A percentile compares a stretch with the other conserved stretches of the same genome.
Conservation (phyloP, 2,888 invertebrate species). For the Acronicta psi region DNA sequence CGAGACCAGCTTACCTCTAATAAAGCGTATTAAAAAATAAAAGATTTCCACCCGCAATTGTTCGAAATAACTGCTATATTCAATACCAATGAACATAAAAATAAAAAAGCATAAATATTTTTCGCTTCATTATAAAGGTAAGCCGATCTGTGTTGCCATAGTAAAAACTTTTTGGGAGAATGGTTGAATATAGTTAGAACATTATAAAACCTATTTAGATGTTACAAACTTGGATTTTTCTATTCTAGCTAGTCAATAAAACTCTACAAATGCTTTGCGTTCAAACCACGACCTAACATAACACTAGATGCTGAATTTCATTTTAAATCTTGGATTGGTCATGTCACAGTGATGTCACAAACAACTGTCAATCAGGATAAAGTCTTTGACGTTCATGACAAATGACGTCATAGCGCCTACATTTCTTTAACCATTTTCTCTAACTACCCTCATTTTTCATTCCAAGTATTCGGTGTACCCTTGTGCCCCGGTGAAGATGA, state of each 20-base stretch:
- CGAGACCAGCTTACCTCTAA: conserved; percentile 2
- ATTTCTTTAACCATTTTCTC: conserved; percentile 7
- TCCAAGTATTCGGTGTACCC: conserved; percentile 91
- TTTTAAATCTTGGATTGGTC: neutral
- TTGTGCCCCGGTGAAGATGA: conserved; percentile 97
- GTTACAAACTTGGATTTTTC: neutral
- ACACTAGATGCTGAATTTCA: neutral
- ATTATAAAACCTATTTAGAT: too few relatives aligned
- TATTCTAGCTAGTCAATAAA: neutral
- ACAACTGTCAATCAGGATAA: neutral
- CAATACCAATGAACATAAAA: conserved; percentile 44
- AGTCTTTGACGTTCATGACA: neutral
- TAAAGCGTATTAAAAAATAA: conserved; percentile 24
- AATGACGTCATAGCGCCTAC: conserved; percentile 16
- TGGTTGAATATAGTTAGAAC: neutral
- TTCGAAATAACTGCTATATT: conserved; percentile 47
- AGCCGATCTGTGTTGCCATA: conserved; percentile 3
- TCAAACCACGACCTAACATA: neutral
- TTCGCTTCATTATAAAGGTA: conserved; percentile 12
- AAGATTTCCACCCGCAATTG: conserved; percentile 21
- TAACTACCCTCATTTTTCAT: conserved; percentile 54
- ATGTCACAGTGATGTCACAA: neutral
- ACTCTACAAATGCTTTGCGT: neutral
- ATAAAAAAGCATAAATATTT: conserved; percentile 9
- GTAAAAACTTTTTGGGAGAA: neutral